Percentiles rank a stretch among this genome's conserved stretches.
phyloP scores from a whole-genome alignment of 2,113 vertebrate genomes.

The Sinosuthora webbiana region DNA sequence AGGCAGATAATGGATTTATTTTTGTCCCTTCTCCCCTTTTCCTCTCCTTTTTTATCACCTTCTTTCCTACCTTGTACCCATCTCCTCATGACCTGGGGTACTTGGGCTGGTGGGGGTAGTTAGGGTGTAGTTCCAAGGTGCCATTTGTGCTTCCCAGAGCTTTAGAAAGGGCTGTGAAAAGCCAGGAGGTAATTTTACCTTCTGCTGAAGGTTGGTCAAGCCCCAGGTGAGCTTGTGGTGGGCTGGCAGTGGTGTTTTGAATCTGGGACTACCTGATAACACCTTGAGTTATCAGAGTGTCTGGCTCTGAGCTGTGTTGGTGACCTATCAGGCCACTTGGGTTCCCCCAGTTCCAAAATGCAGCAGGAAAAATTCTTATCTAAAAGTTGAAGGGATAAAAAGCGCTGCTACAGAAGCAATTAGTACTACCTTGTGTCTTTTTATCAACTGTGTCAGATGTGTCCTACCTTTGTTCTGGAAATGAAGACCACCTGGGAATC shows the following conservation, averaged over 20 bases:
- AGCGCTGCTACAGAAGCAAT: not conserved
- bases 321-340: not conserved
- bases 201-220: not conserved
- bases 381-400: not conserved
- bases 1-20: not conserved
- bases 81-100: not conserved
- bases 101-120: not conserved
- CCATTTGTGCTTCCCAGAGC: not conserved
- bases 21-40: not conserved
- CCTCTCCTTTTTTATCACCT: not conserved
- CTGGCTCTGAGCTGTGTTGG: rapidly evolving
- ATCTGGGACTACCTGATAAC: not conserved
- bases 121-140: not conserved
- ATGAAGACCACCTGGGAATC: not conserved
- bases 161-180: not conserved
- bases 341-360: not conserved
- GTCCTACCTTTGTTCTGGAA: not conserved
- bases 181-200: not conserved
- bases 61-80: not conserved
- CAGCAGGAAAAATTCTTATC: not conserved
- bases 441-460: not conserved
- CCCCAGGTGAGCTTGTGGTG: not conserved
- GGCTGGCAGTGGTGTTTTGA: not conserved
- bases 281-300: not conserved
- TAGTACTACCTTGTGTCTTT: not conserved